Evolutionary conservation across 2,113 vertebrate genomes (phyloP).

Genomic region (Athene cunicularia): DNA sequence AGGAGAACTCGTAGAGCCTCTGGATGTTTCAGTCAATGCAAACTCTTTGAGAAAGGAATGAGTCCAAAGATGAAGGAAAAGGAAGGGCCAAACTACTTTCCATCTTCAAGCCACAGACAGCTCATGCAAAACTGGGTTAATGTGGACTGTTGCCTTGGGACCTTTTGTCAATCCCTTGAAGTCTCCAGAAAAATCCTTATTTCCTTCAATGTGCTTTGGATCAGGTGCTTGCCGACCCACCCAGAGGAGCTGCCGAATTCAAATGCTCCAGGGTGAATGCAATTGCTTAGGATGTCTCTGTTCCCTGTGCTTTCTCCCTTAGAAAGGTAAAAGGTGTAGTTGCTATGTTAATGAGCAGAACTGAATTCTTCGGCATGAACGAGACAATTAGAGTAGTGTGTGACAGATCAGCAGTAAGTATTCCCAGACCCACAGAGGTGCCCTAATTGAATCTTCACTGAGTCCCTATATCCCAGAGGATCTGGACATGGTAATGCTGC

Average conservation of each 20-base stretch:
- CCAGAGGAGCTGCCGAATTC: background rate
- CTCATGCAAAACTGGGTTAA: background rate
- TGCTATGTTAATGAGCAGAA: background rate
- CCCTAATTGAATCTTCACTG: constrained; percentile 10
- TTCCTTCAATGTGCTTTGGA: background rate
- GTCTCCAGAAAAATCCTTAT: background rate
- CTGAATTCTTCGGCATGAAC: background rate
- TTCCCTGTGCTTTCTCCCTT: background rate
- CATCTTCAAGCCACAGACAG: background rate
- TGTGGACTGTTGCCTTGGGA: background rate
- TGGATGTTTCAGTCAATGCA: background rate
- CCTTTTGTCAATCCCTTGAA: background rate
- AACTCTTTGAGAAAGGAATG: background rate
- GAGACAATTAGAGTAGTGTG: background rate
- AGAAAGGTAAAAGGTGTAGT: background rate
- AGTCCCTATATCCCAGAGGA: background rate
- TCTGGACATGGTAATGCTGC: background rate
- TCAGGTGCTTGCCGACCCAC: background rate
- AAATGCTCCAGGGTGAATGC: background rate
- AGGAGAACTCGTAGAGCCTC: background rate
- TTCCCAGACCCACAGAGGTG: background rate
- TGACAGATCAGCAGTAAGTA: background rate
- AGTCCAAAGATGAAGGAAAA: background rate
- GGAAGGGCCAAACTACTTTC: background rate
- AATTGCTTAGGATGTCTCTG: background rate